Conservation (phyloP, 2,888 invertebrate species). For the Harpagoxenus sublaevis region DNA sequence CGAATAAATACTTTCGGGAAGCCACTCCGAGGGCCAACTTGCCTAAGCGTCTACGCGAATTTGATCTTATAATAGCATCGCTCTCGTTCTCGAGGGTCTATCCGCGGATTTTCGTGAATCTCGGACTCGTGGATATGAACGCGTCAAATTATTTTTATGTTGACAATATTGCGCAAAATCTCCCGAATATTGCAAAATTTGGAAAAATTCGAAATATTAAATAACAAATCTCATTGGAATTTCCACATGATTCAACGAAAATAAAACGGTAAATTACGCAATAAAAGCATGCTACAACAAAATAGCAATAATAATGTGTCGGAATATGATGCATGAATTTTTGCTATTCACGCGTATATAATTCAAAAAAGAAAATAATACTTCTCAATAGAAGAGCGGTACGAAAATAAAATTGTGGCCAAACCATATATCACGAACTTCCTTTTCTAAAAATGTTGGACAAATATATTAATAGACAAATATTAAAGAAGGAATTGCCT, state of each 20-base stretch:
- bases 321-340: no score
- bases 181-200: background rate
- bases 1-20: conserved; percentile 61
- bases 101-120: conserved; percentile 20
- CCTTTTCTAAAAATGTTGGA: background rate
- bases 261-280: background rate
- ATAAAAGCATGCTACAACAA: no score
- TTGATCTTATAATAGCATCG: conserved; percentile 37
- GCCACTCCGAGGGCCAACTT: conserved; percentile 16
- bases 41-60: conserved; percentile 41
- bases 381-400: background rate
- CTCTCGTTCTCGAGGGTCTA: conserved; percentile 9
- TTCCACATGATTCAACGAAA: background rate
- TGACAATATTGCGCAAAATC: background rate
- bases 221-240: background rate
- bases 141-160: conserved; percentile 30
- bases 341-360: background rate
- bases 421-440: background rate
- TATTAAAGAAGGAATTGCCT: background rate
- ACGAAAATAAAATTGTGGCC: background rate
- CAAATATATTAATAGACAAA: background rate
- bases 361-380: background rate
- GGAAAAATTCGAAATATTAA: background rate
- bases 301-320: no score
- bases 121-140: conserved; percentile 1